phyloP scores from a whole-genome alignment of 35 echinoderm and acorn worm genomes.

The Chiridota heheva region DNA sequence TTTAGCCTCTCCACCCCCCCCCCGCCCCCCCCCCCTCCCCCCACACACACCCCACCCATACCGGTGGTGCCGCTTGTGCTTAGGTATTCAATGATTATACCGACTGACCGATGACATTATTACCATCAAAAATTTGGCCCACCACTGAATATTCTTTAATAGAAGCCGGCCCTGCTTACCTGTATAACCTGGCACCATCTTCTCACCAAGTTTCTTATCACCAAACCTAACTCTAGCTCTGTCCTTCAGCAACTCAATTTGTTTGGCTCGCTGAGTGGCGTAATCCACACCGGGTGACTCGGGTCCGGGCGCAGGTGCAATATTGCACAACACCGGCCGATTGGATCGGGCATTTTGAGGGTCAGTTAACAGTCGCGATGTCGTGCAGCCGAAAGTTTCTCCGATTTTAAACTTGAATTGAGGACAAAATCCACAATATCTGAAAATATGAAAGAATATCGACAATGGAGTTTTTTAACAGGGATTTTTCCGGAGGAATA shows the following conservation, averaged over 20 bases:
- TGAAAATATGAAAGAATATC: constrained; percentile 23
- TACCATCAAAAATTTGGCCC: no score
- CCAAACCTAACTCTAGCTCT: constrained; percentile 66
- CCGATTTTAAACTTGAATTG: constrained; percentile 99
- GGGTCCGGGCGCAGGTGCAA: constrained; percentile 43
- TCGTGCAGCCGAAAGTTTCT: constrained; percentile 95
- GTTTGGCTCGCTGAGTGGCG: constrained; percentile 23
- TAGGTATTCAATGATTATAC: no score
- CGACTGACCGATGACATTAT: no score
- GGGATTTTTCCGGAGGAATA: no score
- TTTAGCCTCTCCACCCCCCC: no score
- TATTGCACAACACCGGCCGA: constrained; percentile 64
- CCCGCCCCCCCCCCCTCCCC: no score
- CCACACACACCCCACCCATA: no score
- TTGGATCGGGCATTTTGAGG: constrained; percentile 69
- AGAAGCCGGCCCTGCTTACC: no score
- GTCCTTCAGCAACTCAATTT: constrained; percentile 43
- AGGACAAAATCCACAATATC: constrained; percentile 98
- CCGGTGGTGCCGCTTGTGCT: no score
- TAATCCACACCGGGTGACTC: constrained; percentile 34
- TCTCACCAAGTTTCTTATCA: constrained; percentile 79
- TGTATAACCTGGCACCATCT: constrained; percentile 96
- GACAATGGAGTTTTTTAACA: neutral
- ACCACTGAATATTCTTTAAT: no score
- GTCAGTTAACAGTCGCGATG: constrained; percentile 80